A percentile compares a stretch with the other conserved stretches of the same genome.
Evolutionary conservation across 2,113 vertebrate genomes (phyloP).

Genomic region (Picathartes gymnocephalus): DNA sequence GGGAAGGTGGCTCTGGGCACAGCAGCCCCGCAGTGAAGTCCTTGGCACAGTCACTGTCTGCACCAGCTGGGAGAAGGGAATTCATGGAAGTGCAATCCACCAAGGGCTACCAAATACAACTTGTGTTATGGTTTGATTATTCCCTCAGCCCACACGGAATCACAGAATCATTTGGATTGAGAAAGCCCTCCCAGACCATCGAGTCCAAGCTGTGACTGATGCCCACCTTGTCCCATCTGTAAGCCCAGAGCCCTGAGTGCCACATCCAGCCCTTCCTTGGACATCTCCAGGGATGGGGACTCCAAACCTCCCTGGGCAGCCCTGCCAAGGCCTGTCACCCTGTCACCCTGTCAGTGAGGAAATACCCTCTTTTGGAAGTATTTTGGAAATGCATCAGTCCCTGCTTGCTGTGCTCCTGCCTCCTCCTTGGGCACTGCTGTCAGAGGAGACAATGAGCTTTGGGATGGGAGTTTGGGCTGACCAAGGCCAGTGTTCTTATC

Average conservation of each 20-base stretch:
- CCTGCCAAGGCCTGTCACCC: neutral
- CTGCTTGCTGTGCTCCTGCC: neutral
- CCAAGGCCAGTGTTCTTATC: neutral
- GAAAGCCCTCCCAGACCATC: neutral
- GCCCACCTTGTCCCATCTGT: neutral
- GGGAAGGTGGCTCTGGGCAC: neutral
- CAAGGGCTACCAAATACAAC: neutral
- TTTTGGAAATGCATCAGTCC: neutral
- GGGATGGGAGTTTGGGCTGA: neutral
- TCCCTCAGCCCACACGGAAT: neutral
- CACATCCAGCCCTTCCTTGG: neutral
- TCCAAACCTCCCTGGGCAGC: neutral
- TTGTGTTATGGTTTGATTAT: neutral
- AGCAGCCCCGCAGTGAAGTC: neutral
- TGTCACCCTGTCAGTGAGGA: neutral
- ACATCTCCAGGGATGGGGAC: neutral
- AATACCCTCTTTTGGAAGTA: neutral
- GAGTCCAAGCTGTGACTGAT: accelerated
- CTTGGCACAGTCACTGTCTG: neutral
- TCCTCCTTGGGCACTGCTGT: neutral
- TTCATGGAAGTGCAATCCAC: neutral
- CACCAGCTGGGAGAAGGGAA: neutral
- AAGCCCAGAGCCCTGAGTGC: neutral
- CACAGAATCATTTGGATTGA: neutral
- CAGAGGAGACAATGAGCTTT: neutral